A percentile compares a stretch with the other conserved stretches of the same genome.
These are phyloP conservation scores for Sinotaia quadrata DNA, from an alignment of 2,888 invertebrate genomes.

Conservation along the genomic window DNA sequence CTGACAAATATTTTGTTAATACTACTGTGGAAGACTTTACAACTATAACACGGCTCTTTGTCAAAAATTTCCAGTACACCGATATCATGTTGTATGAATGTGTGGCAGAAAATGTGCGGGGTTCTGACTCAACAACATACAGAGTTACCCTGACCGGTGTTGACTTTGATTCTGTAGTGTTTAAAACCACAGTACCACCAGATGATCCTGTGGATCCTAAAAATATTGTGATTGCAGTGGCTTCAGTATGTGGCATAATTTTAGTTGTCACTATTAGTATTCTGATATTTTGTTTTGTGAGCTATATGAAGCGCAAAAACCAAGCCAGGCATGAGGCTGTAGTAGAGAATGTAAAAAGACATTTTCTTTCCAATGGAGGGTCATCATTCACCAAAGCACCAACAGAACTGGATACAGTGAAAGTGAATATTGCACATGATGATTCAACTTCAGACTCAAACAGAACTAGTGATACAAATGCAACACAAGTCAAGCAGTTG, in stretches of 20 bases:
- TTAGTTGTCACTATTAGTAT: constrained; percentile 48
- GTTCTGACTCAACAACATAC: constrained; percentile 46
- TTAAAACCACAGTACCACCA: constrained; percentile 31
- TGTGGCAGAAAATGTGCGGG: constrained; percentile 54
- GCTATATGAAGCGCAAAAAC: constrained; percentile 46
- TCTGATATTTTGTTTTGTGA: constrained; percentile 45
- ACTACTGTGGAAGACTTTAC: constrained; percentile 35
- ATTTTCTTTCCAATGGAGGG: constrained; percentile 56
- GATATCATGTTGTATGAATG: constrained; percentile 61
- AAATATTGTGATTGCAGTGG: constrained; percentile 51
- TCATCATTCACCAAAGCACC: constrained; percentile 37
- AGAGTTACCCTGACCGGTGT: constrained; percentile 51
- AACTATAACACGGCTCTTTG: constrained; percentile 39
- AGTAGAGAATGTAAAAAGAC: constrained; percentile 58
- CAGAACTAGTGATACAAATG: constrained; percentile 38
- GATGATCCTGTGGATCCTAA: constrained; percentile 34
- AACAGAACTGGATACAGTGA: constrained; percentile 29
- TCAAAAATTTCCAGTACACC: constrained; percentile 50
- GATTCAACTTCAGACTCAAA: constrained; percentile 35
- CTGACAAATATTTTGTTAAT: constrained; percentile 47
- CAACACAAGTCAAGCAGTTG: constrained; percentile 31
- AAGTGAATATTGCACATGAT: constrained; percentile 29
- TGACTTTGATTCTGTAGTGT: constrained; percentile 31
- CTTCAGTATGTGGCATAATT: constrained; percentile 57
- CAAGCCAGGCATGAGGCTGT: constrained; percentile 53